phyloP scores from a whole-genome alignment of 2,797 vertebrate genomes.

The Manis pentadactyla region DNA sequence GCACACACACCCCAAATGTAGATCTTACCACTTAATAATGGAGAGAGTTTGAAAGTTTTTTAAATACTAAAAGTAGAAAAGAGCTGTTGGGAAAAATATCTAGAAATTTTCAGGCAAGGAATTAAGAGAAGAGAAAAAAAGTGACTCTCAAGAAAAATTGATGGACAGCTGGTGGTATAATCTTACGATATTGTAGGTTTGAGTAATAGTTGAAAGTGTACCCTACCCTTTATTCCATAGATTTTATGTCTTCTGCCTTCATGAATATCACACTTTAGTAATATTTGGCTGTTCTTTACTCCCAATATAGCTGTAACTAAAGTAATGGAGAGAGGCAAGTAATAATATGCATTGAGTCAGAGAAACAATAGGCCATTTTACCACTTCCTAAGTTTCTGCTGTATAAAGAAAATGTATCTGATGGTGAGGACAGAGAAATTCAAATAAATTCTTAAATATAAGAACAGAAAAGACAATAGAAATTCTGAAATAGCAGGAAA shows the following conservation, averaged over 20 bases:
- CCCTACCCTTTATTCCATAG: not conserved
- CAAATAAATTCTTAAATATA: slow-evolving; percentile 35
- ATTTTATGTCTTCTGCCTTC: not conserved
- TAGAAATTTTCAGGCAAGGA: not conserved
- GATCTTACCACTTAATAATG: not conserved
- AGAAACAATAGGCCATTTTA: slow-evolving; percentile 1
- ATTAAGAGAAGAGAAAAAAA: not conserved
- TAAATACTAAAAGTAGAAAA: not conserved
- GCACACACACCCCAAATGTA: not conserved
- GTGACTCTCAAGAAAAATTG: not conserved
- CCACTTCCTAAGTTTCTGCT: not conserved
- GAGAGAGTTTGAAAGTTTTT: not conserved
- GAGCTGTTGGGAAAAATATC: not conserved
- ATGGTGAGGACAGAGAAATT: not conserved
- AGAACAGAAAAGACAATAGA: slow-evolving; percentile 13
- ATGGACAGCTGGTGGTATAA: not conserved
- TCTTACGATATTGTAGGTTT: not conserved
- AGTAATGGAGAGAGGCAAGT: not conserved
- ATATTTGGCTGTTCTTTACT: not conserved
- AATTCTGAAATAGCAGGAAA: not conserved
- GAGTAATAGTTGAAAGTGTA: not conserved
- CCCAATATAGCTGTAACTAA: not conserved
- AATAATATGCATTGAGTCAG: not conserved
- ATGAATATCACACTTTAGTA: not conserved
- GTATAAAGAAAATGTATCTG: not conserved